A percentile compares a stretch with the other conserved stretches of the same genome.
phyloP scores from a whole-genome alignment of 2,888 invertebrate species.

The Standfussiana lucernea region DNA sequence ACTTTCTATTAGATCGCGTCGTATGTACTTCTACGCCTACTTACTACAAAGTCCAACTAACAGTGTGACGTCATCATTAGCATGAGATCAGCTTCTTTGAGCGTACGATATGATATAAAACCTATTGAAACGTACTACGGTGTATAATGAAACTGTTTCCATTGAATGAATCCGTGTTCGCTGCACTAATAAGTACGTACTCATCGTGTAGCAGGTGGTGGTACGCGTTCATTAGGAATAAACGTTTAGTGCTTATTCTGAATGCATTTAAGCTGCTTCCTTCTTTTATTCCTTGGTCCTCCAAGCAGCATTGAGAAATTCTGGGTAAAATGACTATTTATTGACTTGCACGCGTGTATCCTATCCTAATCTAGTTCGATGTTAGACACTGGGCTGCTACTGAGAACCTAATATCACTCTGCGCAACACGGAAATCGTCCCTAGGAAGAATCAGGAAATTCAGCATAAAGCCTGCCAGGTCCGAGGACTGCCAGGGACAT shows the following conservation, averaged over 20 bases:
- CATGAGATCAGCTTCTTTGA: constrained; percentile 16
- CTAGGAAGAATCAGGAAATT: background rate
- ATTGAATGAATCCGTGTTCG: constrained; percentile 32
- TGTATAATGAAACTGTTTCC: background rate
- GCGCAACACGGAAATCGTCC: background rate
- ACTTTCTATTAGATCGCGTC: background rate
- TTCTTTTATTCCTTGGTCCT: background rate
- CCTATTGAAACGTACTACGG: background rate
- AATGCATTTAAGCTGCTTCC: constrained; percentile 6
- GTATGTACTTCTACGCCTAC: background rate
- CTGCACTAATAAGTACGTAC: constrained; percentile 25
- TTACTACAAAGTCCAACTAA: background rate
- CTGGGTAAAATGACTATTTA: background rate
- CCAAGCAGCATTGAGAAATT: background rate
- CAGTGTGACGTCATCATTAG: background rate
- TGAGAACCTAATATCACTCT: background rate
- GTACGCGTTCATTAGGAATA: constrained; percentile 40
- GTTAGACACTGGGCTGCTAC: background rate
- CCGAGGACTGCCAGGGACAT: background rate
- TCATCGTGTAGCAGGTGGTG: constrained; percentile 31
- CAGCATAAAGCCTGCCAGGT: background rate
- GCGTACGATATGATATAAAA: background rate
- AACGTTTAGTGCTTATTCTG: constrained; percentile 3
- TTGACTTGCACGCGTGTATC: background rate
- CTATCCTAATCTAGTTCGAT: background rate